These are phyloP conservation scores for Ferdinandea cuprea DNA, from an alignment of 2,888 invertebrate genomes.

Conservation along the genomic window DNA sequence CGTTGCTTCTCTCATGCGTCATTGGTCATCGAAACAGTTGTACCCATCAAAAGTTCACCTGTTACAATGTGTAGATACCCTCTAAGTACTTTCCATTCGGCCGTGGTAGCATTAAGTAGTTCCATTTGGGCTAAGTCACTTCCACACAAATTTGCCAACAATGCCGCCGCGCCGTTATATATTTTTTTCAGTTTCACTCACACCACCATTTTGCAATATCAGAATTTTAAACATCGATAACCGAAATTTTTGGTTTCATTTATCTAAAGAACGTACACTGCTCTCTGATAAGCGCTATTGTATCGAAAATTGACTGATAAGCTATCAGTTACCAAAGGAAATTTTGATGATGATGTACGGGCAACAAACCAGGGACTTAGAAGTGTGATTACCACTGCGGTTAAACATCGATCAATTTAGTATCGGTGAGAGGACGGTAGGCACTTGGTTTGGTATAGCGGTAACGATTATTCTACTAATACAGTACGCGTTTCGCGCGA, in stretches of 20 bases:
- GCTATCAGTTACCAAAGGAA: conserved; percentile 34
- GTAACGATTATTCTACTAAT: conserved; percentile 37
- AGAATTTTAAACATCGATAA: conserved; percentile 50
- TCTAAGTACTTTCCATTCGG: background rate
- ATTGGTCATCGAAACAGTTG: background rate
- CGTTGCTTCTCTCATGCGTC: conserved; percentile 14
- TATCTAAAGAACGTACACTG: conserved; percentile 41
- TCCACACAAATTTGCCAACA: background rate
- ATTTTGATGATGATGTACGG: conserved; percentile 12
- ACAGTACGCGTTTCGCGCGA: conserved; percentile 21
- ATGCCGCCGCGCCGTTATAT: background rate
- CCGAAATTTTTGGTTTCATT: conserved; percentile 23
- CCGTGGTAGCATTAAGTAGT: conserved; percentile 9
- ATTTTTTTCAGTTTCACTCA: background rate
- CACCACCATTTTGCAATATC: conserved; percentile 34
- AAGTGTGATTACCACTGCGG: conserved; percentile 44
- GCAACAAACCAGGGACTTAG: conserved; percentile 31
- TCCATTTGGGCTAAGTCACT: background rate
- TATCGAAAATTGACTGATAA: conserved; percentile 63
- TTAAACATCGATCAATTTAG: conserved; percentile 51
- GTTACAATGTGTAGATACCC: background rate
- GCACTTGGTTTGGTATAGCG: no score
- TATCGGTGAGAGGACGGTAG: conserved; percentile 46
- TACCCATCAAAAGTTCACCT: conserved; percentile 19
- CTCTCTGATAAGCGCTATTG: conserved; percentile 56